Evolutionary conservation across 2,888 invertebrate species (phyloP).

Genomic region (Melanargia galathea): DNA sequence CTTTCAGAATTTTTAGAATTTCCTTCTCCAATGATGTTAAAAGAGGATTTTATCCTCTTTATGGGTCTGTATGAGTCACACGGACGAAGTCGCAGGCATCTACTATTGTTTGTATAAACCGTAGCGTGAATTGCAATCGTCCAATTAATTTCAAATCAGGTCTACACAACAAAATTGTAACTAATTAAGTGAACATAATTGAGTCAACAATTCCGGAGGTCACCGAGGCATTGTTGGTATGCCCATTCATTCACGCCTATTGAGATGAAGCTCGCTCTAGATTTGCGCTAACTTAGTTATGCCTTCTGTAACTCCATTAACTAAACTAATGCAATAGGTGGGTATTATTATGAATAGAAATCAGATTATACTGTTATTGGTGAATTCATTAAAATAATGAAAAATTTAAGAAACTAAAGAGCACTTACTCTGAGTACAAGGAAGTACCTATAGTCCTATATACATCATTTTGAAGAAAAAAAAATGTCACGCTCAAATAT

Average conservation of each 20-base stretch:
- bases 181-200: conserved; percentile 40
- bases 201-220: conserved; percentile 53
- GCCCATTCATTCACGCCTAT: conserved; percentile 41
- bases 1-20: too few relatives aligned
- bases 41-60: too few relatives aligned
- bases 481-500: background rate
- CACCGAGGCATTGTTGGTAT: conserved; percentile 57
- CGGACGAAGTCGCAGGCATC: too few relatives aligned
- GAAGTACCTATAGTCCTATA: too few relatives aligned
- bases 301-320: conserved; percentile 21
- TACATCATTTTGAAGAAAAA: too few relatives aligned
- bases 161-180: conserved; percentile 21
- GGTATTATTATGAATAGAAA: conserved; percentile 4
- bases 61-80: too few relatives aligned
- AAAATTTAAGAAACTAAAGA: too few relatives aligned
- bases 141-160: conserved; percentile 21
- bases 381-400: background rate
- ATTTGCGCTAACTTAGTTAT: conserved; percentile 30
- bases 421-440: too few relatives aligned
- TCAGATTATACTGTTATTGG: background rate
- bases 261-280: conserved; percentile 35
- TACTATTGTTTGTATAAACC: background rate
- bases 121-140: background rate
- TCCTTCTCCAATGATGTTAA: too few relatives aligned
- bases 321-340: conserved; percentile 13